Base-by-base conservation (phyloP, 2,888 invertebrate species). In the Anarsia innoxiella region DNA sequence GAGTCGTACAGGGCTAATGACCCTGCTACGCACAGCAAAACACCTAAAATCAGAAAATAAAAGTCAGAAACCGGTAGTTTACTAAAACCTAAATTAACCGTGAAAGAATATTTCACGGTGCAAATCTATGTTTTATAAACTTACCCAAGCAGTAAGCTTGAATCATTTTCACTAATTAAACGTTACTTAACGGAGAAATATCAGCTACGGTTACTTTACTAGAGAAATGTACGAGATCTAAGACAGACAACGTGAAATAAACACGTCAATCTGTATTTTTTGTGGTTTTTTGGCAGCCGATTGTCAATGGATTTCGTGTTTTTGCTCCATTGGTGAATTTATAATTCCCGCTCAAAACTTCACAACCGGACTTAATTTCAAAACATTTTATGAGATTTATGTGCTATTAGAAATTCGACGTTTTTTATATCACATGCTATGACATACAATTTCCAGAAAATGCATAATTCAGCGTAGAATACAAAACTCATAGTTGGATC, bases 1-100 rank as follows among this genome's bases (percentile, higher is more conserved):
- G 91, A 83, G 8, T 91, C 87, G 59, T 93, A 93, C 31, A 93
- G 74, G 26, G 71, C 83, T 36, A 62, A 66, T 3, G 80, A 61
- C 39, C 78, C 71, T 37, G 60, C 61, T 34, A 66, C 61, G 44
- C 65, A 63, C 16, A 83, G 48, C 55, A 82, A 63, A 61, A 83
- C 50, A 61, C 82, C 83, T 84, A 52, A 48, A 71, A 72, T n/a
- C 12, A 3, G 8, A 15, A 26, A 34, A 16, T n/a, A 15, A 15
- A 5, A 44, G 39, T 43, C 13, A 37, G 37, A 40, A 37, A 54
- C 65, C 66, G 66, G 65, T 43, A 53, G 45, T 48, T 53, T 45
- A 39, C 25, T 44, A 41, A 19, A 28, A 25, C 16, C 10, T 31
- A 36, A 36, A 37, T 29, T n/a, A 42, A 49, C 45, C 46, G 40